Evolutionary conservation across 2,888 invertebrate genomes (phyloP).

Genomic region (Sarcophaga carnaria): DNA sequence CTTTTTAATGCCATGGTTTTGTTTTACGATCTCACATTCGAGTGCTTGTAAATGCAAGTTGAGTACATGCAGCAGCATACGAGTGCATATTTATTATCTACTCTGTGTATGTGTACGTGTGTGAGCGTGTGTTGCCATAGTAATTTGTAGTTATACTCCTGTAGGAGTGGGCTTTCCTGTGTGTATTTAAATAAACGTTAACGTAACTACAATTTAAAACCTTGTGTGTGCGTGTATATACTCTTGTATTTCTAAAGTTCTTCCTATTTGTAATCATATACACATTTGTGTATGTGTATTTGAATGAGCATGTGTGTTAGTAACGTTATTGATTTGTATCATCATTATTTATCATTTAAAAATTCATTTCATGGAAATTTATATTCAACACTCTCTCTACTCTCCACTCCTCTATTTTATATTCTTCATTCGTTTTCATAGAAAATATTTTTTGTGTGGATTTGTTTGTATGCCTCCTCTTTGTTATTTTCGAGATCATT

Average conservation of each 20-base stretch:
- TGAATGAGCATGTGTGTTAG: neutral
- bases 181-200: neutral
- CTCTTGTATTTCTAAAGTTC: too few species aligned
- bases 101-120: neutral
- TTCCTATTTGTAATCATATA: too few species aligned
- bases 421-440: neutral
- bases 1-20: neutral
- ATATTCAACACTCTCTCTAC: constrained; percentile 1
- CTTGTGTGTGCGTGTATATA: too few species aligned
- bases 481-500: too few species aligned
- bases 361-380: constrained; percentile 37
- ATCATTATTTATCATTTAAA: constrained; percentile 47
- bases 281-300: neutral
- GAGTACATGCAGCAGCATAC: neutral
- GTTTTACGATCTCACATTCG: neutral
- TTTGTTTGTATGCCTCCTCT: neutral
- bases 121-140: neutral
- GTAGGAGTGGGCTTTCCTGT: neutral
- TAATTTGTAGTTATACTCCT: too few species aligned
- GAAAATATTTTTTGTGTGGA: neutral
- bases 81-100: neutral
- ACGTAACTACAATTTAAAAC: constrained; percentile 14
- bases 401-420: neutral
- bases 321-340: constrained; percentile 36
- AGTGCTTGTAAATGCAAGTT: neutral